These are phyloP conservation scores for Sylvilagus floridanus DNA, from an alignment of 2,797 vertebrate species.

Conservation along the genomic window DNA sequence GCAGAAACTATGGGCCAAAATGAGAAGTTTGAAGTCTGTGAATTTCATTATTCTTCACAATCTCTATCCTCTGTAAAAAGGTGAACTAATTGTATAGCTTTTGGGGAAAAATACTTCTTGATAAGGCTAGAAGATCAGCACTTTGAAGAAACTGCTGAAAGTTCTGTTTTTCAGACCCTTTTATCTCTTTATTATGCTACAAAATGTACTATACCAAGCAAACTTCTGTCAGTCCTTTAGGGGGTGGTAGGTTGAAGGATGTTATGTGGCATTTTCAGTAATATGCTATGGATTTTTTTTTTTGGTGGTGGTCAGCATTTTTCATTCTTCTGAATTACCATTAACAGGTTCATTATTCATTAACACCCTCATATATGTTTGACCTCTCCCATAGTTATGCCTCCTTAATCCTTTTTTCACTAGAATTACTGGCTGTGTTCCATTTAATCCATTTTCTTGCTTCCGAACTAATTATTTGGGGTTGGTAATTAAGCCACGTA, in stretches of 20 bases:
- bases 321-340: conserved; percentile 52
- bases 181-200: conserved; percentile 8
- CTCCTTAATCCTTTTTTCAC: conserved; percentile 47
- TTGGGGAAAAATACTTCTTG: background rate
- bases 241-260: background rate
- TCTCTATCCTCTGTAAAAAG: conserved; percentile 18
- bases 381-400: conserved; percentile 6
- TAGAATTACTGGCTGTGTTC: conserved; percentile 18
- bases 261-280: conserved; percentile 34
- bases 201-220: conserved; percentile 34
- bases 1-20: conserved; percentile 56
- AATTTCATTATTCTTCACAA: conserved; percentile 58
- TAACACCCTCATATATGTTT: conserved; percentile 39
- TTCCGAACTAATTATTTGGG: conserved; percentile 44
- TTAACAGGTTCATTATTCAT: conserved; percentile 47
- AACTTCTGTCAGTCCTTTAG: background rate
- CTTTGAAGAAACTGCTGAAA: conserved; percentile 38
- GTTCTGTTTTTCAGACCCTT: conserved; percentile 9
- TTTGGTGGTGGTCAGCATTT: conserved; percentile 2
- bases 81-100: conserved; percentile 20
- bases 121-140: conserved; percentile 2
- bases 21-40: conserved; percentile 21
- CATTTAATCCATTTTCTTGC: conserved; percentile 55
- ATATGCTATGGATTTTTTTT: background rate
- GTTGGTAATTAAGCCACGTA: conserved; percentile 17